phyloP scores from a whole-genome alignment of 2,888 invertebrate genomes.

The Caenorhabditis macrosperma region DNA sequence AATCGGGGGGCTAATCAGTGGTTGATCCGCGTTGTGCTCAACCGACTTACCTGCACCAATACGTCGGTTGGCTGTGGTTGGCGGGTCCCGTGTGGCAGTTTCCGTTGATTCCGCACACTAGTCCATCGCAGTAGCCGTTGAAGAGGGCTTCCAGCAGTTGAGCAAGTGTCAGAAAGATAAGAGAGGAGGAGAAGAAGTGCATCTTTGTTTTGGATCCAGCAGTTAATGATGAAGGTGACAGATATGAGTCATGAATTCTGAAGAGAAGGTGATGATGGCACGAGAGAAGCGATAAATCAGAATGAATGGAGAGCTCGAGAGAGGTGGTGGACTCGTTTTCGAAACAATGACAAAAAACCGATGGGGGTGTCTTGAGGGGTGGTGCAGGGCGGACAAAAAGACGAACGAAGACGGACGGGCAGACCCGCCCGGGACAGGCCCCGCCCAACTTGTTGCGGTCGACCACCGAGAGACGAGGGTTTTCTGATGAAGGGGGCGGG shows the following conservation, averaged over 20 bases:
- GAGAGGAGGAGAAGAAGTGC: not conserved
- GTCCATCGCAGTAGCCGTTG: constrained; percentile 13
- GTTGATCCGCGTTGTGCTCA: not conserved
- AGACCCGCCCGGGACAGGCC: not conserved
- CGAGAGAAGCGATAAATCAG: not conserved
- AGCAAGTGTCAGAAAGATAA: not conserved
- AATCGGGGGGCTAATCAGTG: constrained; percentile 13
- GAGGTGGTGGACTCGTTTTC: not conserved
- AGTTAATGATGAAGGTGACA: not conserved
- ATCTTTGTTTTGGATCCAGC: not conserved
- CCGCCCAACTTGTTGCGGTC: constrained; percentile 23
- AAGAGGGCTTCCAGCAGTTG: not conserved
- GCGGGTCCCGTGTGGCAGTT: constrained; percentile 34
- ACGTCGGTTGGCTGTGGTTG: constrained; percentile 7
- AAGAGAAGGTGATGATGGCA: not conserved
- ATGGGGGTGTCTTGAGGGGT: not conserved
- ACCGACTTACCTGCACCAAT: constrained; percentile 53
- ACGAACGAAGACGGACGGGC: constrained; percentile 12
- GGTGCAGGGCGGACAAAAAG: not conserved
- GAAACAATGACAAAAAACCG: not conserved
- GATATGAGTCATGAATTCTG: constrained; percentile 22
- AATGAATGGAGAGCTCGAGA: not conserved
- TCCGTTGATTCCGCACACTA: constrained; percentile 26
- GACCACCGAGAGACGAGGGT: constrained; percentile 1
- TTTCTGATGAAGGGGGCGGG: not conserved